phyloP scores from a whole-genome alignment of 2,797 vertebrate species.

The Liparis tanakae region DNA sequence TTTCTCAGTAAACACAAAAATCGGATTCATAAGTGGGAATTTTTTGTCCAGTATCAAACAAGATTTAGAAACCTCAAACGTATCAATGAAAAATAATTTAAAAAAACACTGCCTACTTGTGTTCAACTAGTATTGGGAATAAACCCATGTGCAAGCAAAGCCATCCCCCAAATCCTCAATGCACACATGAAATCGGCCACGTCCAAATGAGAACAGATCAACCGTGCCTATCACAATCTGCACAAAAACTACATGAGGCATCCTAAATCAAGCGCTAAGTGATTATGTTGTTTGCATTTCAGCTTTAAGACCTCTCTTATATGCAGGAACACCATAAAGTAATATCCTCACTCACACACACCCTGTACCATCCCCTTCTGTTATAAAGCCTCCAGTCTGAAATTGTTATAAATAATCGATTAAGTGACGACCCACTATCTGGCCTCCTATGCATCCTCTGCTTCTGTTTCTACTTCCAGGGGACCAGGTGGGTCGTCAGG shows the following conservation, averaged over 20 bases:
- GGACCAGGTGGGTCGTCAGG: not conserved
- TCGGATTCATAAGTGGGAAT: not conserved
- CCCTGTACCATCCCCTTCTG: not conserved
- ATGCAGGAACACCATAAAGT: not conserved
- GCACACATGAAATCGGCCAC: conserved; percentile 41
- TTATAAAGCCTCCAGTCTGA: not conserved
- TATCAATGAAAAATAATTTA: not conserved
- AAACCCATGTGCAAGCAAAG: conserved; percentile 43
- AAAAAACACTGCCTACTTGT: not conserved
- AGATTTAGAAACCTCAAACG: conserved; percentile 1
- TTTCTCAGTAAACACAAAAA: not conserved
- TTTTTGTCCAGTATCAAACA: not conserved
- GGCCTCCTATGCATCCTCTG: not conserved
- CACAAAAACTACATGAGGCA: conserved; percentile 13
- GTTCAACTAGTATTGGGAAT: conserved; percentile 9
- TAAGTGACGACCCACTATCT: not conserved
- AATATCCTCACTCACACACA: not conserved
- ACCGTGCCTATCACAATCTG: conserved; percentile 26
- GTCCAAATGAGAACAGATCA: conserved; percentile 34
- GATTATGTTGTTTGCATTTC: conserved; percentile 32
- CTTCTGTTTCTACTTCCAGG: not conserved
- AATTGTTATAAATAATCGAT: not conserved
- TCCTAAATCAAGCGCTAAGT: conserved; percentile 16
- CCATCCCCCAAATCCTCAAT: conserved; percentile 37
- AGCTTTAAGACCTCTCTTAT: conserved; percentile 21